Evolutionary conservation across 2,113 vertebrate genomes (phyloP), one percentile per base, ranked within the genome.

Genomic region (Daboia siamensis): DNA sequence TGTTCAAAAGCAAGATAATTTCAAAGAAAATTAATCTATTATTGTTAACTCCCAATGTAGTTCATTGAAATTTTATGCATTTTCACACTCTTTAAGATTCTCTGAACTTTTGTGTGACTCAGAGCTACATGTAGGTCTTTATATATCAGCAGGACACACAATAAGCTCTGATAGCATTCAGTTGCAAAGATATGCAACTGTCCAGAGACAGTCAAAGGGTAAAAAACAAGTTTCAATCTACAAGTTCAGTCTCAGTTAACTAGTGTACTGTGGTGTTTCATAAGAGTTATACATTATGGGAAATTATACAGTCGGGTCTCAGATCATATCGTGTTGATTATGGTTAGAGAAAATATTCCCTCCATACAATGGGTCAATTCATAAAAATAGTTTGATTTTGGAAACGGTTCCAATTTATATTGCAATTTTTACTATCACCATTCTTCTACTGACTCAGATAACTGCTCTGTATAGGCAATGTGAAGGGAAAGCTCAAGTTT

Each of bases 1-100:
- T 99, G 88, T 88, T 86, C 90, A 87, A 74, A n/a, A 48, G 17
- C 24, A 26, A 90, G 15, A 57, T 1, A 52, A 21, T 48, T 69
- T 39, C 33, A 92, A 46, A 86, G 64, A 92, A 51, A 55, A 54
- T 15, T 0, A 0, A 85, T 80, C 10, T 20, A 0, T 13, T 0
- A 1, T 33, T 88, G 54, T 20, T 0, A 0, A 4, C 7, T 0
- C 0, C 1, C 87, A 52, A 10, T 46, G 9, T 15, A 51, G 21
- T 69, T 17, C 44, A 54, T 39, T 88, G 57, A 80, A 24, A 61
- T 24, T 61, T 39, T 29, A n/a, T 57, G 56, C 23, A 52, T 9
- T 21, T 86, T 5, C 33, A 90, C 12, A 20, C 26, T 6, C 11
- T 54, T 1, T 80, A 21, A 80, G 33, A 80, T 44, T 80, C 33